These are phyloP conservation scores for Netta rufina DNA, from an alignment of 2,797 vertebrate species.

Conservation along the genomic window DNA sequence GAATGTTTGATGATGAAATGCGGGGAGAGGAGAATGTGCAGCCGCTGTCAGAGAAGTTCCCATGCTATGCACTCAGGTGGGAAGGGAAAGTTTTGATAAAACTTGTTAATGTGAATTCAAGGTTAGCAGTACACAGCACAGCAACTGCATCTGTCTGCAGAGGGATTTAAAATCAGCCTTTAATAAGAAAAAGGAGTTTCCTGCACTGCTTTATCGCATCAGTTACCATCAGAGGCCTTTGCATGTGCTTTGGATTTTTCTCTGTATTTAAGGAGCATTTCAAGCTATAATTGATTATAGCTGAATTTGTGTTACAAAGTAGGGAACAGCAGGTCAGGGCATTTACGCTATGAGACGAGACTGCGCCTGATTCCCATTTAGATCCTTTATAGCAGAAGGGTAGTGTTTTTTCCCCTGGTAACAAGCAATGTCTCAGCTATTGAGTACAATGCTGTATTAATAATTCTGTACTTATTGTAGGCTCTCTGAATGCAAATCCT, in stretches of 20 bases:
- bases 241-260: constrained; percentile 43
- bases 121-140: constrained; percentile 42
- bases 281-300: constrained; percentile 63
- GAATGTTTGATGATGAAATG: background rate
- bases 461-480: constrained; percentile 41
- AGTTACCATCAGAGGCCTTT: constrained; percentile 25
- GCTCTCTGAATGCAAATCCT: constrained; percentile 58
- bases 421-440: constrained; percentile 36
- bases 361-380: constrained; percentile 45
- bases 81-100: constrained; percentile 15
- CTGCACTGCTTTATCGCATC: constrained; percentile 9
- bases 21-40: background rate
- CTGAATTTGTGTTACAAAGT: constrained; percentile 58
- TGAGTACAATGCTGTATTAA: constrained; percentile 10
- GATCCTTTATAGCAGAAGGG: constrained; percentile 42
- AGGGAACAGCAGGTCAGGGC: constrained; percentile 48
- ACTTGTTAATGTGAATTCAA: constrained; percentile 62
- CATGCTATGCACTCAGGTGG: background rate
- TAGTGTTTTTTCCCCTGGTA: constrained; percentile 1
- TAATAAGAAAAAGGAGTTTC: constrained; percentile 50
- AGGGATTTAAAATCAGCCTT: constrained; percentile 33
- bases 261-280: constrained; percentile 53
- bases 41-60: background rate
- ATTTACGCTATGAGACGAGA: constrained; percentile 3
- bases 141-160: constrained; percentile 36